Base-by-base conservation (phyloP, 2,797 vertebrate genomes). In the Falco novaeseelandiae region DNA sequence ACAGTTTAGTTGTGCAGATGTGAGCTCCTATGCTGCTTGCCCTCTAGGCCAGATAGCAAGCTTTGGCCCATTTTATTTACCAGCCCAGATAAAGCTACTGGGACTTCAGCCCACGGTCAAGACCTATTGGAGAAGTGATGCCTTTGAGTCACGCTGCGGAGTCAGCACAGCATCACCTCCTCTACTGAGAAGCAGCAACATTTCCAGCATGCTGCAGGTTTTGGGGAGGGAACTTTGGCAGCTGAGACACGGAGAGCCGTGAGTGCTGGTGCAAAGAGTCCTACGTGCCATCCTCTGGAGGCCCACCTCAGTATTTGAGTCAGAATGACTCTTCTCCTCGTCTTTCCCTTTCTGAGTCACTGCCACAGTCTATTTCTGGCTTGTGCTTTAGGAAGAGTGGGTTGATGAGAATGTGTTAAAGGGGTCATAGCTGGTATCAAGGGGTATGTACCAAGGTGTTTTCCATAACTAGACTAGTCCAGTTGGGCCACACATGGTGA, bases 271-370 rank as follows among this genome's bases (percentile, higher is more conserved):
- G 62, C 19, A 15, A 49, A 70, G 52, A 46, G 71, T 85, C 78
- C 55, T 49, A 9, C 21, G 36, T 85, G 71, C 67, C 59, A 34
- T 63, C 59, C 89, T 92, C 86, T 70, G 61, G 74, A 96, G 91
- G n/a, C 32, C 48, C 52, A 83, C 63, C 74, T 77, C 1, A 2
- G 32, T 52, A 32, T 87, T 84, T 95, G 87, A 95, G 89, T 96
- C 89, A 96, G 90, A 79, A 89, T 92, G 95, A 95, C 67, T 96
- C 71, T 59, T 36, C 51, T 83, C 29, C 30, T 70, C 52, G 48
- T 55, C 52, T 85, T 40, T 93, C 48, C 17, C 78, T 94, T 85
- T 94, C 92, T 96, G 96, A 97, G 94, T 97, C 96, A 97, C 74
- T 49, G 55, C 32, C 78, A 70, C 34, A 17, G 63, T 73, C 78